Evolutionary conservation across 1,140 invertebrate species (phyloP).

Genomic region (Habropoda laboriosa): DNA sequence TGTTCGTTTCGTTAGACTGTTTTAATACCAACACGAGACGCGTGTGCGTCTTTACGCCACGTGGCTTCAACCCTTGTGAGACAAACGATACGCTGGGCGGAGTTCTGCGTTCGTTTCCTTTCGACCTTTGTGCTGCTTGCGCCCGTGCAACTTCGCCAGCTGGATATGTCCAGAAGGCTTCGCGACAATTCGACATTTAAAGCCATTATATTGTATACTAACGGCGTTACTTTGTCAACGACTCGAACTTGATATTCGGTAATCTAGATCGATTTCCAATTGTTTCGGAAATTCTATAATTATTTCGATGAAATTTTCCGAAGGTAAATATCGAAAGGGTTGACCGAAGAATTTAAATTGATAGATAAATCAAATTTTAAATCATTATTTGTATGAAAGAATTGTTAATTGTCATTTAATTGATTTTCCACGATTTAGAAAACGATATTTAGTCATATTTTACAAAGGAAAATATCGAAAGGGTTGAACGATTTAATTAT

Average conservation of each 20-base stretch:
- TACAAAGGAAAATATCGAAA: no score
- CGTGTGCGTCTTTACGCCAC: slow-evolving; percentile 61
- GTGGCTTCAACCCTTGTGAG: slow-evolving; percentile 74
- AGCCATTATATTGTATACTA: slow-evolving; percentile 39
- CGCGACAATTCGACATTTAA: slow-evolving; percentile 52
- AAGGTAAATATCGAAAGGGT: no score
- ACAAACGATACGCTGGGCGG: slow-evolving; percentile 74
- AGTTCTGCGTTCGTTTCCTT: slow-evolving; percentile 67
- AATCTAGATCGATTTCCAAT: not conserved
- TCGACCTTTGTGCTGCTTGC: slow-evolving; percentile 64
- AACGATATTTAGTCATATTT: no score
- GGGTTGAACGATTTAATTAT: no score
- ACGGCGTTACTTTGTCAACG: not conserved
- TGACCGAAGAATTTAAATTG: no score
- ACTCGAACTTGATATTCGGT: not conserved
- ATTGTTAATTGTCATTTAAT: no score
- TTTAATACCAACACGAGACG: slow-evolving; percentile 17
- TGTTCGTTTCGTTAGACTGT: no score
- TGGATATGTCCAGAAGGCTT: slow-evolving; percentile 70
- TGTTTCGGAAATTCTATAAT: not conserved
- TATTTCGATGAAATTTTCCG: not conserved
- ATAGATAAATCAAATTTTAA: no score
- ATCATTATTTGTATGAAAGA: not conserved
- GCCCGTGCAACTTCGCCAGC: slow-evolving; percentile 64
- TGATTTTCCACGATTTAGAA: no score